Base-by-base conservation (phyloP, 2,888 invertebrate genomes). In the Lycaena phlaeas region DNA sequence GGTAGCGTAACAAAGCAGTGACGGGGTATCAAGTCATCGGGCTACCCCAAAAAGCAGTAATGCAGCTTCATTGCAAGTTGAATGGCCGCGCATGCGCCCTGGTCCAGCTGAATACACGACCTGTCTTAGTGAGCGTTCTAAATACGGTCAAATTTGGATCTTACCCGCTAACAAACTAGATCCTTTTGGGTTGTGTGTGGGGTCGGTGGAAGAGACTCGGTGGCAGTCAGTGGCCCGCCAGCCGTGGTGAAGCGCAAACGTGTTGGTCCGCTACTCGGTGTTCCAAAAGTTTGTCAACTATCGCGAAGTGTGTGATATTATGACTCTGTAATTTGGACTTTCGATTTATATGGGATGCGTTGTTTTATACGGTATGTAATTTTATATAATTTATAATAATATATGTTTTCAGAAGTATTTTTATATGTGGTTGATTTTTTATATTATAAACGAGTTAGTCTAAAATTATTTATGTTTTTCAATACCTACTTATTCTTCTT, bases 91-190 rank as follows among this genome's bases (percentile, higher is more conserved):
- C 74, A 72, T 64, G 68, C 66, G 76, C 34, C 31, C 11, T 30
- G 15, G 63, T 34, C 62, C 57, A 52, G 57, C 64, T 67, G 70
- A 71, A 64, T 64, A 62, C 56, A 51, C 52, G 56, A 63, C 66
- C 67, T 64, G 69, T 73, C 78, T 77, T 72, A 69, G 68, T 64
- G 65, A 68, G 67, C 68, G 61, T 66, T 67, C 67, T 70, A 68
- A 72, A 72, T 74, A 64, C 81, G 75, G 76, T 76, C 78, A 77
- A 82, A 81, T 73, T 79, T 81, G 76, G 77, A 79, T 81, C 81
- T 81, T 81, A 81, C 64, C 59, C 68, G 73, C 75, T 78, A 74
- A 69, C 71, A 53, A 60, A 70, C 68, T 75, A 66, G 68, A 68
- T 69, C 71, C 66, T 64, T 74, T 77, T 64, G 59, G 64, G 52